Conservation (phyloP, 2,797 vertebrate genomes). For the Emys orbicularis region DNA sequence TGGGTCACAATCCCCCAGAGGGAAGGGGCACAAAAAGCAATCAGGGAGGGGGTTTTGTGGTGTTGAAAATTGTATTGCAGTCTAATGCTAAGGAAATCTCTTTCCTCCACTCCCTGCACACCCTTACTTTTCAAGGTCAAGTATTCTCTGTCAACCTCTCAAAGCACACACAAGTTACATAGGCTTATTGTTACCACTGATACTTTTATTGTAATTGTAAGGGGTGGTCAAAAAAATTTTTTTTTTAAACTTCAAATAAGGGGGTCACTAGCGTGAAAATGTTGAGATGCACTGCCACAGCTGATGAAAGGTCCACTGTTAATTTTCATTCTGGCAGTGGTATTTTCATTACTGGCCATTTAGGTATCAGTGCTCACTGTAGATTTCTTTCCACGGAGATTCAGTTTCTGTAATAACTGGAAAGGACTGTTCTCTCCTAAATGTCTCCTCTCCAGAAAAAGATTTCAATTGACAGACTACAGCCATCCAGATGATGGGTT, state of each 20-base stretch:
- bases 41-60: neutral
- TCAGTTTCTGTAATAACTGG: neutral
- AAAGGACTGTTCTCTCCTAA: neutral
- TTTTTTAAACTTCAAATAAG: neutral
- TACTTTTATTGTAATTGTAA: neutral
- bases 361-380: neutral
- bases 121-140: neutral
- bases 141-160: neutral
- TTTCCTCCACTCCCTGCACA: neutral
- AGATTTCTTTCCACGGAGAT: neutral
- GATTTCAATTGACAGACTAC: neutral
- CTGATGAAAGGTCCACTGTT: neutral
- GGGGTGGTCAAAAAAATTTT: neutral
- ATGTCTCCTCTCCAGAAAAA: neutral
- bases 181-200: neutral
- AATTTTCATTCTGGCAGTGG: neutral
- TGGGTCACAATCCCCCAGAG: neutral
- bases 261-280: neutral
- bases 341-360: neutral
- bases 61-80: neutral
- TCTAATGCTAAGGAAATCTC: neutral
- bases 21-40: neutral
- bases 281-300: neutral
- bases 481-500: neutral
- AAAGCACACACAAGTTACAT: neutral